Conservation (phyloP, 1,140 invertebrate species). For the Hylaeus volcanicus region DNA sequence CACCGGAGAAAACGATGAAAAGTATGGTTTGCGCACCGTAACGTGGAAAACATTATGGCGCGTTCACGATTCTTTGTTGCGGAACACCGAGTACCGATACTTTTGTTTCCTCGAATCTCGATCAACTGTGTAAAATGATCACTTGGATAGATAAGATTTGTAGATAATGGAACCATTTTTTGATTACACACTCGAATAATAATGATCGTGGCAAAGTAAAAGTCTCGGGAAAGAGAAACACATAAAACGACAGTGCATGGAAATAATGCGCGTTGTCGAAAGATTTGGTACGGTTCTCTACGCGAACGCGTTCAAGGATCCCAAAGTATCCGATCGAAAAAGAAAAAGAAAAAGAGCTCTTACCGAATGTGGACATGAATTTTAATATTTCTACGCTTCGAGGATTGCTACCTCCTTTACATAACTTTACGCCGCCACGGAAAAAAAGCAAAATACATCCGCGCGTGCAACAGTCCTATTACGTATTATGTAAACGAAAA, state of each 20-base stretch:
- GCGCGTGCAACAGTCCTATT: conserved; percentile 46
- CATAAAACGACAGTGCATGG: background rate
- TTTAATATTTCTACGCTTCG: conserved; percentile 56
- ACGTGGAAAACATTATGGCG: background rate
- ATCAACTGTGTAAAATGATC: background rate
- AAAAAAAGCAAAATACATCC: conserved; percentile 31
- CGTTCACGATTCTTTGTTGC: background rate
- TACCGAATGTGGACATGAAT: conserved; percentile 57
- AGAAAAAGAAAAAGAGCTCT: conserved; percentile 39
- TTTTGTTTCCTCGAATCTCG: background rate
- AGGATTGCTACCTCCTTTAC: conserved; percentile 51
- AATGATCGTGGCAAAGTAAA: background rate
- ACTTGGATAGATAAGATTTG: too few relatives aligned
- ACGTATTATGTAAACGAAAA: conserved; percentile 53
- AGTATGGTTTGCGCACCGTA: conserved; percentile 12
- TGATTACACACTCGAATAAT: background rate
- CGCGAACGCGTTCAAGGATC: background rate
- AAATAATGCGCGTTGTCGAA: background rate
- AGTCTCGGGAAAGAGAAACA: background rate
- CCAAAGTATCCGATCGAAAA: conserved; percentile 9
- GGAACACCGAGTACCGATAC: background rate
- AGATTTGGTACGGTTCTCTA: background rate
- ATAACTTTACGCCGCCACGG: conserved; percentile 33
- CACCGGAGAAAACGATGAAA: conserved; percentile 29
- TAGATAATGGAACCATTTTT: background rate